Evolutionary conservation across 2,888 invertebrate genomes (phyloP), one percentile per base, ranked within the genome.

Genomic region (Acleris emargana): DNA sequence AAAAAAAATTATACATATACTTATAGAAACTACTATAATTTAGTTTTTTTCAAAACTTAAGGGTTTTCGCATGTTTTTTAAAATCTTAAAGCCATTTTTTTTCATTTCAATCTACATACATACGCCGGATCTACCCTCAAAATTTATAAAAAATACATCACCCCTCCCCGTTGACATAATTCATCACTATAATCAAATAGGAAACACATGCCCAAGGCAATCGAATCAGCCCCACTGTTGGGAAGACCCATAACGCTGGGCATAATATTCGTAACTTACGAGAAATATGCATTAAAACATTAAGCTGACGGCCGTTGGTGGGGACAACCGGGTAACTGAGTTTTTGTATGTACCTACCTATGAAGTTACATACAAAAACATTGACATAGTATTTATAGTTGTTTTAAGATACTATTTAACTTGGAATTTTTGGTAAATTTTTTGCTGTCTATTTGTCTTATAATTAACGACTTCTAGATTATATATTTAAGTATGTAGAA

Each of bases 111-210:
- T n/a, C 17, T 1, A 16, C 45, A 7, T 45, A 16, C 45, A 7
- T 45, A 45, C 51, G 0, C 5, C 28, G 18, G 13, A 53, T 16
- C 5, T 47, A 54, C 59, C 59, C 64, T 54, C 49, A 59, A 58
- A 64, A 64, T 53, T 45, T 49, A 58, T 64, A 64, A 54, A 64
- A 59, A 53, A 64, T 64, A 64, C 43, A 64, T 59, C 64, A 59
- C 64, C 62, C 53, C 54, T 42, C 55, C 53, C 54, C 61, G 54
- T 28, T 59, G 59, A 64, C 55, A 50, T 60, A 55, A 64, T 64
- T 51, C 54, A 60, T 64, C 64, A 60, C 64, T 11, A 20, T 64
- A 60, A 64, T 64, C 64, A 54, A 64, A 64, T 64, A 45, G 42
- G 43, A 42, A 55, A 60, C 64, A 64, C 64, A 64, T 55, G 64